Evolutionary conservation across 2,888 invertebrate genomes (phyloP), one percentile per base, ranked within the genome.

Genomic region (Aspidiotus rigidus): DNA sequence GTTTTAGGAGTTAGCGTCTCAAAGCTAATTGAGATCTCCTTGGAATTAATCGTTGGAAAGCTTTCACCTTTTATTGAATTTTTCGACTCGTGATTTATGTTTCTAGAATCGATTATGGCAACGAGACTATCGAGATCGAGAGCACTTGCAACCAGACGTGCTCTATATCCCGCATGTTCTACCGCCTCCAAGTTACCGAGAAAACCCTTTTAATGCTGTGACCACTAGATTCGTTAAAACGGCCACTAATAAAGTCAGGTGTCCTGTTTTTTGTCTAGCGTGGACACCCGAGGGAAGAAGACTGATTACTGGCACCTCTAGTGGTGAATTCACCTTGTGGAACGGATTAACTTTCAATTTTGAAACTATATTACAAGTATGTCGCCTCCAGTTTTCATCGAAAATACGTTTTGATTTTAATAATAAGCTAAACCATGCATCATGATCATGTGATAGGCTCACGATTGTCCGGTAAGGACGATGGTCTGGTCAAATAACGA

Each of bases 321-420:
- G 97, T 69, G 99, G 99, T 59, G 99, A 99, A 80, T 99, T 99
- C 77, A 99, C 99, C 0, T 81, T 99, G 5, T 99, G 99, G 99
- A 99, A 99, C 83, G 99, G 99, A 42, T 84, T 99, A 41, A 99
- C 98, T n/a, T 99, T 99, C 80, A 99, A 99, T 81, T 99, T 99
- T 81, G 99, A 99, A 83, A 99, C 99, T n/a, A 99, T 99, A 79
- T 83, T 99, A 62, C 99, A 99, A 86, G 93, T 92, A 79, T 62
- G 60, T 61, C 62, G 8, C 63, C 11, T n/a, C n/a, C 28, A 28
- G 5, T 28, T 5, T 28, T 5, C 28, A 28, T n/a, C n/a, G n/a
- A n/a, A n/a, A 53, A 16, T 17, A 54, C 6, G 13, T 63, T 15
- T 5, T 5, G 44, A 62, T 42, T 13, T 13, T 42, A n/a, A 62